Base-by-base conservation (phyloP, 2,888 invertebrate genomes). In the Antitype chi region DNA sequence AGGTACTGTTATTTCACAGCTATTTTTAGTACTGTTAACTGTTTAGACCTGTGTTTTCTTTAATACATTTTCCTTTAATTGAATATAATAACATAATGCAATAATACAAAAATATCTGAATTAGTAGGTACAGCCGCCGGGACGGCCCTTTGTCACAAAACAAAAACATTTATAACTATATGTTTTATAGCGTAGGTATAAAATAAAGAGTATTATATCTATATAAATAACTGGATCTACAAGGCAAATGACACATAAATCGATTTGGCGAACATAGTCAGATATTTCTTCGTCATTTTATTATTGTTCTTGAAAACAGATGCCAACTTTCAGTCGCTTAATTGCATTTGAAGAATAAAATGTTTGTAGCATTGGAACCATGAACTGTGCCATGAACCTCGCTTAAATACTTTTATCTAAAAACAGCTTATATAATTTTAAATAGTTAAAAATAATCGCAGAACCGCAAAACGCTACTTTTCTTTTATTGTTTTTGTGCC, bases 241-340 rank as follows among this genome's bases (percentile, higher is more conserved):
- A 53, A 66, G 15, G 43, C n/a, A 67, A 74, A 28, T 67, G 15
- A 62, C 38, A 69, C 78, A 52, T 64, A 52, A 17, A 74, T 82
- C n/a, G 25, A 69, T 76, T 82, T 76, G 79, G 76, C 82, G 43
- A 57, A 68, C 25, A 67, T 67, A 70, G 2, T 25, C 32, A 23
- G 32, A 47, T 62, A 78, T 70, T 55, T 38, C 32, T 32, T 47
- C 43, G 47, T 57, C 55, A 43, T 75, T 28, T 63, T 43, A 43
- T 55, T 67, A 57, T 63, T 57, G 82, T 59, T 64, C 68, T 64
- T 69, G 47, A 69, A 82, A 57, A 69, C 28, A 2, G 28, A 49
- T 76, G 82, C 82, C 82, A 80, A 80, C 5, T 53, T 76, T 69
- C 57, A 59, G 68, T 43, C 52, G n/a, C 32, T 64, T 81, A 63